Evolutionary conservation across 2,113 vertebrate species (phyloP).

Genomic region (Myotis yumanensis): DNA sequence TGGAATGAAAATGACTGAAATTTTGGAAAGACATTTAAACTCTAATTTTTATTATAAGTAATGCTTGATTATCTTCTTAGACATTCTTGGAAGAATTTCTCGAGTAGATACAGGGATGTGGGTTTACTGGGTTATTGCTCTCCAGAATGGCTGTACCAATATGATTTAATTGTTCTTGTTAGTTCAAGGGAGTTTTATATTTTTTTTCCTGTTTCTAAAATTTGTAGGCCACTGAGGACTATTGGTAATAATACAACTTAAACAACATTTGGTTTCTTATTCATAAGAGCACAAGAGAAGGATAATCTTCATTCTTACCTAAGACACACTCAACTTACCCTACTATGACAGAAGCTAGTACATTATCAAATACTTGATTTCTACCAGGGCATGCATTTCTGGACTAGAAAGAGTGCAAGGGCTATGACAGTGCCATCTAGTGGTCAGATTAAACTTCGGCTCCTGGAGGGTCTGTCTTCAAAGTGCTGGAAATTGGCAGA

Average conservation of each 20-base stretch:
- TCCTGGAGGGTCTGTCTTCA: neutral
- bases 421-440: constrained; percentile 48
- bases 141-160: neutral
- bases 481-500: neutral
- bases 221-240: neutral
- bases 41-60: neutral
- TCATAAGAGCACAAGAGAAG: neutral
- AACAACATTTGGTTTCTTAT: neutral
- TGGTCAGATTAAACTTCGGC: neutral
- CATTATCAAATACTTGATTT: neutral
- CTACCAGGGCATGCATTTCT: neutral
- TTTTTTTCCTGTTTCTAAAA: neutral
- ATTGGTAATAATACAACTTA: neutral
- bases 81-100: neutral
- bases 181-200: neutral
- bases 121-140: neutral
- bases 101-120: neutral
- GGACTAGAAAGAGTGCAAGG: neutral
- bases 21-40: constrained; percentile 26
- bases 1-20: neutral
- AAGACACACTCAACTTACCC: neutral
- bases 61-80: neutral
- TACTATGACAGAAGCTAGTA: neutral
- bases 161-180: neutral
- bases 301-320: neutral